phyloP scores from a whole-genome alignment of 2,888 invertebrate species.

The Ectemnius continuus region DNA sequence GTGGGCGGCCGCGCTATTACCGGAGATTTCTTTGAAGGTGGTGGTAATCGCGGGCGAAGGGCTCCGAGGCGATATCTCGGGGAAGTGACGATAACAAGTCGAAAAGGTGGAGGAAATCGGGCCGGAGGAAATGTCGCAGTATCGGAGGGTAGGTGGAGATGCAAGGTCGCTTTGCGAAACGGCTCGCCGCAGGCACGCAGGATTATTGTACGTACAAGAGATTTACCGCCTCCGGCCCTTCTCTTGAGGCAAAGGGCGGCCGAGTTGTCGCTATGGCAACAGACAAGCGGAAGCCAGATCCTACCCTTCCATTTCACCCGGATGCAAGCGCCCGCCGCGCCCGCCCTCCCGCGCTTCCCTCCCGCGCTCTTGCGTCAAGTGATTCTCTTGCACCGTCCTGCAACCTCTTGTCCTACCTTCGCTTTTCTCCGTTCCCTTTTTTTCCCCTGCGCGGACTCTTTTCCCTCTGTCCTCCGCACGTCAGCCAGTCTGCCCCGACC shows the following conservation, averaged over 20 bases:
- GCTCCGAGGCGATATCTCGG: background rate
- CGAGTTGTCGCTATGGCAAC: slow-evolving; percentile 73
- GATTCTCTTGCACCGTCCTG: slow-evolving; percentile 66
- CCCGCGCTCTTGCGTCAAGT: slow-evolving; percentile 68
- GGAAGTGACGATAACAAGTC: slow-evolving; percentile 1
- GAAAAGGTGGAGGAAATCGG: slow-evolving; percentile 4
- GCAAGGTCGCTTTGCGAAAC: slow-evolving; percentile 67
- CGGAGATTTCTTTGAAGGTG: background rate
- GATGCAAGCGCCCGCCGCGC: slow-evolving; percentile 66
- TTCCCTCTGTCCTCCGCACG: slow-evolving; percentile 33
- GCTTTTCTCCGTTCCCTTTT: slow-evolving; percentile 30
- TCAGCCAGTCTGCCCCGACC: slow-evolving; percentile 24
- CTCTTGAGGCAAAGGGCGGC: slow-evolving; percentile 68
- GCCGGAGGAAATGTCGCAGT: slow-evolving; percentile 25
- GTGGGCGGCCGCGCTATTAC: background rate
- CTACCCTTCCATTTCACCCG: slow-evolving; percentile 65
- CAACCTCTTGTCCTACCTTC: slow-evolving; percentile 42
- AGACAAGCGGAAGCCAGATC: slow-evolving; percentile 71
- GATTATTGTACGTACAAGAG: slow-evolving; percentile 75
- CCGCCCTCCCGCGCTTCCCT: no score
- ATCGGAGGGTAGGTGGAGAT: slow-evolving; percentile 30
- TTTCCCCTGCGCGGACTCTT: slow-evolving; percentile 35
- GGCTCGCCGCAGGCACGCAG: slow-evolving; percentile 63
- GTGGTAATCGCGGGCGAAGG: background rate
- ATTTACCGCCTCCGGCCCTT: slow-evolving; percentile 73